A percentile compares a stretch with the other conserved stretches of the same genome.
Evolutionary conservation across 2,113 vertebrate genomes (phyloP).

Genomic region (Epinephelus lanceolatus): DNA sequence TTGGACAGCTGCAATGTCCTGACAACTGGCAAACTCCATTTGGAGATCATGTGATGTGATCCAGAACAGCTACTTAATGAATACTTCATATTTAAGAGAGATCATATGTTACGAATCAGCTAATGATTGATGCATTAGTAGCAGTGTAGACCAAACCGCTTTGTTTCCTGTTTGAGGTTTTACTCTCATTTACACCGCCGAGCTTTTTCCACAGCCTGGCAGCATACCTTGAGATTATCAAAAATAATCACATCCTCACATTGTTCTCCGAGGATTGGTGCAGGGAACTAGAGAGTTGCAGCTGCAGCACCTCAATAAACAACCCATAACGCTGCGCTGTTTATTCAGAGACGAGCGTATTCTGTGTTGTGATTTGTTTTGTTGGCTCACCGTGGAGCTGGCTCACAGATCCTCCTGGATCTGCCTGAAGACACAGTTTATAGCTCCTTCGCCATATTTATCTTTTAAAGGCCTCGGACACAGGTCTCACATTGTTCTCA

Average conservation of each 20-base stretch:
- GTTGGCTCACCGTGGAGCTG: constrained; percentile 5
- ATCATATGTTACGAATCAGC: neutral
- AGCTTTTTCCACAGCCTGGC: constrained; percentile 32
- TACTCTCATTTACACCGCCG: constrained; percentile 9
- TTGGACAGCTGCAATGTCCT: neutral
- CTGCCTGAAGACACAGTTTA: constrained; percentile 28
- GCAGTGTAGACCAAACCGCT: neutral
- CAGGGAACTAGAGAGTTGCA: constrained; percentile 36
- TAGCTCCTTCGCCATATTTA: constrained; percentile 26
- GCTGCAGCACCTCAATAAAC: constrained; percentile 51
- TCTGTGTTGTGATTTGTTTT: constrained; percentile 27
- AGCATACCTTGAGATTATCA: constrained; percentile 60
- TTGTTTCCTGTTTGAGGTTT: constrained; percentile 41
- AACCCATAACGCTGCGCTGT: constrained; percentile 24
- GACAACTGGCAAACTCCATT: neutral
- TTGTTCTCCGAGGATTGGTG: constrained; percentile 57
- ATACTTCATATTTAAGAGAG: neutral
- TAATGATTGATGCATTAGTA: neutral
- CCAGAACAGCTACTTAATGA: neutral
- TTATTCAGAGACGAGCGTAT: constrained; percentile 16
- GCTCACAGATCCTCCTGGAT: constrained; percentile 28
- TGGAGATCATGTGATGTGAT: neutral
- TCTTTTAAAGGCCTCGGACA: constrained; percentile 24
- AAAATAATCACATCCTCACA: constrained; percentile 63
- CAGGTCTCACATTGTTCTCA: constrained; percentile 35